Evolutionary conservation across 2,113 vertebrate species (phyloP).

Genomic region (Girardinichthys multiradiatus): DNA sequence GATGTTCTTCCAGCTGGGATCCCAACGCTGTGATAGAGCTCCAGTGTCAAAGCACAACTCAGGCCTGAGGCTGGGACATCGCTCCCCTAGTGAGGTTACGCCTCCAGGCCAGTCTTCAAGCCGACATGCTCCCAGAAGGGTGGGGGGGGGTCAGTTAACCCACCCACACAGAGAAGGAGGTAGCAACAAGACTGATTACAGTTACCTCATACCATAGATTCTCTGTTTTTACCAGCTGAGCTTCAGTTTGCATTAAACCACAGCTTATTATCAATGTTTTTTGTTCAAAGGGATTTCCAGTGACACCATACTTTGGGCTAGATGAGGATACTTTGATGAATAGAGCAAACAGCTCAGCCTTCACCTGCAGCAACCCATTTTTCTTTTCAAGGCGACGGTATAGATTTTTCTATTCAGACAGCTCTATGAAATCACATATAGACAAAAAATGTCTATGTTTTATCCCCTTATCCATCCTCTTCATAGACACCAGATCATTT

Average conservation of each 20-base stretch:
- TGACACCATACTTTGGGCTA: conserved; percentile 22
- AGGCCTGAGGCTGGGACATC: conserved; percentile 58
- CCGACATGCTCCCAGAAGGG: conserved; percentile 70
- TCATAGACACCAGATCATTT: conserved; percentile 71
- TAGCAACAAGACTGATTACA: conserved; percentile 61
- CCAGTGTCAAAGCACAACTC: conserved; percentile 77
- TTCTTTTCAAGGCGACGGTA: conserved; percentile 48
- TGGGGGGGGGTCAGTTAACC: conserved; percentile 47
- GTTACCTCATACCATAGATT: conserved; percentile 51
- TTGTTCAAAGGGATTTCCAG: conserved; percentile 50
- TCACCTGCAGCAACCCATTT: conserved; percentile 64
- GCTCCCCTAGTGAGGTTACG: conserved; percentile 62
- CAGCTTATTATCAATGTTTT: conserved; percentile 44
- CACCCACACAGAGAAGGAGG: conserved; percentile 65
- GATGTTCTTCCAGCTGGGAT: conserved; percentile 81
- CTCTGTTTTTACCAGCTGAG: conserved; percentile 55
- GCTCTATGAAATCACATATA: conserved; percentile 43
- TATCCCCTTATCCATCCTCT: conserved; percentile 64
- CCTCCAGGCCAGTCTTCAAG: conserved; percentile 69
- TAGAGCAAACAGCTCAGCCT: conserved; percentile 46
- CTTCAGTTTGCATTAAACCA: conserved; percentile 48
- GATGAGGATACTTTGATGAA: conserved; percentile 51
- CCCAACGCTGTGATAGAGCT: conserved; percentile 72
- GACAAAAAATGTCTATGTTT: conserved; percentile 53
- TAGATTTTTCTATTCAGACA: conserved; percentile 48